Base-by-base conservation (phyloP, 1,140 invertebrate species). In the Tetragonula clypearis region DNA sequence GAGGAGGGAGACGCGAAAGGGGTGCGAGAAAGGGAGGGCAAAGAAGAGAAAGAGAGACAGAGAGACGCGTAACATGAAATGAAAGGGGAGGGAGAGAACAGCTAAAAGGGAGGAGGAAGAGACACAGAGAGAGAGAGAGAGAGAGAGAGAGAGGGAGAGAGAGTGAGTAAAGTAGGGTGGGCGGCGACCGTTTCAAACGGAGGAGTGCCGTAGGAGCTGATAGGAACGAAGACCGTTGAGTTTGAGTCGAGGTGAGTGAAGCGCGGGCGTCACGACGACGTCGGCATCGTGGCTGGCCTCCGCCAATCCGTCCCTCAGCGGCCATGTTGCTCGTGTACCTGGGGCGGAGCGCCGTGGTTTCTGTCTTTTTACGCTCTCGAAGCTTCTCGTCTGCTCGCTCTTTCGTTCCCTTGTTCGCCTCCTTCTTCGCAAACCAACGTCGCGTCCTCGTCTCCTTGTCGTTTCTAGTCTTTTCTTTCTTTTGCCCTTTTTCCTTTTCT, bases 301-400 rank as follows among this genome's bases (percentile, higher is more conserved):
- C 93, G 89, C 93, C 94, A 94, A 95, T 94, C 94, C 94, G 94
- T 94, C 94, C 93, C 93, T 93, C 91, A 93, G 94, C 94, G 93
- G 94, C 94, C 94, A 95, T 95, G 93, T 94, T 94, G 92, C 92
- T 90, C 91, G 91, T 93, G 90, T 93, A 92, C 91, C 92, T 92
- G 93, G 93, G 94, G 94, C 94, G 94, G 94, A 95, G 94, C 94
- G 75, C 93, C 60, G 62, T 30, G 41, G 19, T 78, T 74, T 85
- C 84, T 73, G 71, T 82, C 78, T 72, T 68, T 80, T 86, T 71
- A 74, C 82, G 30, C 41, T 79, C 86, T 68, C 76, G 60, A 41
- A 35, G 73, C 84, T 81, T 66, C 75, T 87, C 83, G 71, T 73
- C 79, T 80, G 62, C 69, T 80, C 72, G 49, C 62, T 69, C n/a